A percentile compares a stretch with the other conserved stretches of the same genome.
These are phyloP conservation scores for Encarsia formosa DNA, from an alignment of 2,888 invertebrate species.

Conservation along the genomic window DNA sequence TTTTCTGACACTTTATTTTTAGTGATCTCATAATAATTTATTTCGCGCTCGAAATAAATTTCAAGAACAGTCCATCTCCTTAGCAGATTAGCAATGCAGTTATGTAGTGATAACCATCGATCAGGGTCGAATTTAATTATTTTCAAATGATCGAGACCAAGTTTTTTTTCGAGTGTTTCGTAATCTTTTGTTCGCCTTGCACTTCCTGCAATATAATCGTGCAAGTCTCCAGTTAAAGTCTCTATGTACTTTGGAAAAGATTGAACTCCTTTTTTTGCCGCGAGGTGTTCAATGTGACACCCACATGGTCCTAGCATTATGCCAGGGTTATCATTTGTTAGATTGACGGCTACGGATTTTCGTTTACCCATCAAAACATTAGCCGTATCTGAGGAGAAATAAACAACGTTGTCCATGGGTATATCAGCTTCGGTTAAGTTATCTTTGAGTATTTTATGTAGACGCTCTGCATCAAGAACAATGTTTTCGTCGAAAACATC, in stretches of 20 bases:
- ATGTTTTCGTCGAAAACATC: no score
- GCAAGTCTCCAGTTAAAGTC: no score
- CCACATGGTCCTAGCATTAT: not conserved
- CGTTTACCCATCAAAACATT: slow-evolving; percentile 3
- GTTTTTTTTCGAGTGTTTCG: not conserved
- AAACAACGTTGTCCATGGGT: no score
- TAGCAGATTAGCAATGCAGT: not conserved
- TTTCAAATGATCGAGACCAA: not conserved
- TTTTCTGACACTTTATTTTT: not conserved
- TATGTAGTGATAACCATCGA: not conserved
- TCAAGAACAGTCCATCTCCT: not conserved
- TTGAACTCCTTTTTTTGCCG: slow-evolving; percentile 1
- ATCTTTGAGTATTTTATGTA: no score
- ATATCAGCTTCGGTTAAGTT: no score
- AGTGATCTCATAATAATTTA: not conserved
- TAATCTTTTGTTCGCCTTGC: not conserved
- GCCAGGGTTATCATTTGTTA: not conserved
- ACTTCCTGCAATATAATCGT: not conserved
- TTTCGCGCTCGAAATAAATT: not conserved
- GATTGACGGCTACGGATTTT: slow-evolving; percentile 3
- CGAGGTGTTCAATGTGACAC: slow-evolving; percentile 7
- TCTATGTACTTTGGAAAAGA: no score
- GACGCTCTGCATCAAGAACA: no score
- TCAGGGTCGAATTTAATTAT: not conserved
- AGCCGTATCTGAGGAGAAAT: no score